phyloP scores from a whole-genome alignment of 2,888 invertebrate genomes.

The Phrixothrix hirtus region DNA sequence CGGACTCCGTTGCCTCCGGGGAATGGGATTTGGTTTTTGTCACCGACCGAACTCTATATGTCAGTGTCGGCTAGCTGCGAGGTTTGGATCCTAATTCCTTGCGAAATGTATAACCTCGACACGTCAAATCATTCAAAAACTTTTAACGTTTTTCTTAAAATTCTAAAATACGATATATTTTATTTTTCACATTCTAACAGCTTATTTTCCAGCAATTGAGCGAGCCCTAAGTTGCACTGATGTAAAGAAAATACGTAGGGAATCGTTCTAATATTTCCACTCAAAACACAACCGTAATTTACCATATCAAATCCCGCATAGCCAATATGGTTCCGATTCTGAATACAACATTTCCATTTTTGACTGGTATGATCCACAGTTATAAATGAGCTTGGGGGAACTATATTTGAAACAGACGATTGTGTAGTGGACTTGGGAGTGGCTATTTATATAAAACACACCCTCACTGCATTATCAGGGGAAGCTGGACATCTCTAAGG shows the following conservation, averaged over 20 bases:
- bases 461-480: constrained; percentile 41
- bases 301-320: constrained; percentile 47
- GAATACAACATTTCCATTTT: constrained; percentile 53
- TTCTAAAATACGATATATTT: not conserved
- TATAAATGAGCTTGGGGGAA: constrained; percentile 53
- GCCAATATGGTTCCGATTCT: constrained; percentile 48
- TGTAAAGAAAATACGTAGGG: constrained; percentile 26
- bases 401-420: constrained; percentile 38
- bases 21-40: constrained; percentile 56
- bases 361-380: constrained; percentile 54
- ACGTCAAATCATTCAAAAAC: too few relatives aligned
- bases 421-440: constrained; percentile 49
- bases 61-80: constrained; percentile 52
- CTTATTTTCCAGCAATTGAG: constrained; percentile 21
- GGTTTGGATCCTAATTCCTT: constrained; percentile 48
- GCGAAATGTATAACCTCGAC: constrained; percentile 43
- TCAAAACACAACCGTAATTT: constrained; percentile 45
- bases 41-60: constrained; percentile 54
- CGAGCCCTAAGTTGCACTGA: constrained; percentile 16
- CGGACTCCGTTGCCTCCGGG: constrained; percentile 52
- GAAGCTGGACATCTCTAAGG: constrained; percentile 11
- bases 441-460: constrained; percentile 49
- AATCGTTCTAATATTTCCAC: constrained; percentile 28
- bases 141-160: too few relatives aligned
- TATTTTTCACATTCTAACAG: constrained; percentile 6